Base-by-base conservation (phyloP, 2,888 invertebrate genomes). In the Apeira syringaria region DNA sequence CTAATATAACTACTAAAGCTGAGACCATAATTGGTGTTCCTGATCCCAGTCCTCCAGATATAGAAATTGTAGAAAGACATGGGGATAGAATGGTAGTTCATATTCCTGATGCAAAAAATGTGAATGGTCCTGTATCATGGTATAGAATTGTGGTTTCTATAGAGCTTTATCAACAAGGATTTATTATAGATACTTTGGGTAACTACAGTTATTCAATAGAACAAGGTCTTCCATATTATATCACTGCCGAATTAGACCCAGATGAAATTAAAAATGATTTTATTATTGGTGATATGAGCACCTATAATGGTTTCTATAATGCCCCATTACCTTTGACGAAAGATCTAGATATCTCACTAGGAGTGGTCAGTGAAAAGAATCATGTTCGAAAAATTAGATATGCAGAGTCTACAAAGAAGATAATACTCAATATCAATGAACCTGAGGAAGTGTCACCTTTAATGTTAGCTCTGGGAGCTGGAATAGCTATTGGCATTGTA, bases 211-310 rank as follows among this genome's bases (percentile, higher is more conserved):
- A 92, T 60, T 94, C 97, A 0, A 82, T 84, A 35, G 91, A 92
- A 26, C 92, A 94, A 47, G 94, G 94, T 0, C 74, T 94, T 2
- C 93, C 94, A 1, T 97, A 96, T 72, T 98, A 98, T 68, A 94
- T 97, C 17, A 92, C 96, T 3, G 97, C 96, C 0, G 95, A 96
- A 74, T 80, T 98, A 46, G 91, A 92, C 38, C 93, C 94, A 11
- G 90, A 92, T 54, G 91, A 93, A 48, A 91, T 93, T 5, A 81
- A 92, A 27, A 89, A 91, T 56, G 90, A 91, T 36, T 98, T 98
- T 76, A 86, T 91, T 0, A 92, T 98, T 28, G 98, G 98, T 3
- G 95, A 97, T 78, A 92, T 92, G 5, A 90, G 87, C 47, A 91
- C 82, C 2, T 95, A 97, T 68, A 94, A 95, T 50, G 92, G 92